Percentiles rank a stretch among this genome's conserved stretches.
phyloP scores from a whole-genome alignment of 2,888 invertebrate species.

The Nemurella pictetii region DNA sequence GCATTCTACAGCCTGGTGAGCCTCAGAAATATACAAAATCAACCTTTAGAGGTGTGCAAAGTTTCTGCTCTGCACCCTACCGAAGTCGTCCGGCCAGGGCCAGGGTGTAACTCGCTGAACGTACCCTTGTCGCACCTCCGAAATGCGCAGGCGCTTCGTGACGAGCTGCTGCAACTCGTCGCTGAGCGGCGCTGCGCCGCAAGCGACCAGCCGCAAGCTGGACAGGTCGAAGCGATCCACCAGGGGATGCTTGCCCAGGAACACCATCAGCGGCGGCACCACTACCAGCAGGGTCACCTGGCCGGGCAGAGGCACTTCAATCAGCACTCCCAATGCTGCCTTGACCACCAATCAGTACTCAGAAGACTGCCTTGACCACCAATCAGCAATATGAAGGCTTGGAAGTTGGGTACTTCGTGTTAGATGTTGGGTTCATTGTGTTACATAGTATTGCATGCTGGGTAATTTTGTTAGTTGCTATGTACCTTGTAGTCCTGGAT shows the following conservation, averaged over 20 bases:
- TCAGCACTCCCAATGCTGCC: not conserved
- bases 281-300: constrained; percentile 68
- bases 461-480: not conserved
- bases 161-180: constrained; percentile 61
- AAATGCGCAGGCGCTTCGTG: constrained; percentile 54
- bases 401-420: not conserved
- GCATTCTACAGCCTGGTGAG: not conserved
- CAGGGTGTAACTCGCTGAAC: too few relatives aligned
- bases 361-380: too few relatives aligned
- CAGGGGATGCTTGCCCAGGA: constrained; percentile 79
- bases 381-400: not conserved
- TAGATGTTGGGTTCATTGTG: too few relatives aligned
- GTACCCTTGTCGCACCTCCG: constrained; percentile 70
- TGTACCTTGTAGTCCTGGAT: constrained; percentile 69
- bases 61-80: too few relatives aligned
- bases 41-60: too few relatives aligned
- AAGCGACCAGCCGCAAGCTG: constrained; percentile 67
- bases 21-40: too few relatives aligned
- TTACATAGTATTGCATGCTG: too few relatives aligned
- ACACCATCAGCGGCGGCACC: constrained; percentile 83
- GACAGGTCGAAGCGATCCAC: constrained; percentile 76
- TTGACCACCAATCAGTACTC: too few relatives aligned
- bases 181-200: constrained; percentile 83
- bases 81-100: too few relatives aligned
- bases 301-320: too few relatives aligned